These are phyloP conservation scores for Archaeoteleia sp. DNA, from an alignment of 2,888 invertebrate genomes.

Conservation along the genomic window DNA sequence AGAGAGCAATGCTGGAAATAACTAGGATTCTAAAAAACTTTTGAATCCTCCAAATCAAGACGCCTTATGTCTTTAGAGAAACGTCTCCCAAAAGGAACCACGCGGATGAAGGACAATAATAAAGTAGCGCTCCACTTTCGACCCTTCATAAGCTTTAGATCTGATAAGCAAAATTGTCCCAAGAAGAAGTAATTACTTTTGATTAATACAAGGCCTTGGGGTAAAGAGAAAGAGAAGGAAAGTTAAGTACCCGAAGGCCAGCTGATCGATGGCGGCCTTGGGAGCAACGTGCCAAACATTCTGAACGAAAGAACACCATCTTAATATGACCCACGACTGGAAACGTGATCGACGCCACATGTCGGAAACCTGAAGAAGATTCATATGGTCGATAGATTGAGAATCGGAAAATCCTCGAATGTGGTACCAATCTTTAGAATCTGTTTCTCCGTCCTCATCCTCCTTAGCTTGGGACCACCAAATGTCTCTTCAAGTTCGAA, in stretches of 20 bases:
- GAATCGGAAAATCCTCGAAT: too few relatives aligned
- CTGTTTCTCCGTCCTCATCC: too few relatives aligned
- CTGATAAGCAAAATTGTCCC: background rate
- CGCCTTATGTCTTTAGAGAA: too few relatives aligned
- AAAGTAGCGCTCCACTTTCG: background rate
- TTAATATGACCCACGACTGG: background rate
- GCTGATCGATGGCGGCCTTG: constrained; percentile 49
- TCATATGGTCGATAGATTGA: too few relatives aligned
- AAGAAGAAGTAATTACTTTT: constrained; percentile 22
- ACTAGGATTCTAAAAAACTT: background rate
- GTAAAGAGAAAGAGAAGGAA: constrained; percentile 11
- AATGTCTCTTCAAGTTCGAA: too few relatives aligned
- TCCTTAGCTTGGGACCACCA: background rate
- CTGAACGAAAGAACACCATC: constrained; percentile 13
- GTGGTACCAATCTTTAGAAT: too few relatives aligned
- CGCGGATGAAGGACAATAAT: background rate
- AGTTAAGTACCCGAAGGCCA: constrained; percentile 30
- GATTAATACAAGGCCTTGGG: constrained; percentile 13
- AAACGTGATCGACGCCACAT: too few relatives aligned
- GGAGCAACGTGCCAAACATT: constrained; percentile 47
- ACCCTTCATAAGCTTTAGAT: too few relatives aligned
- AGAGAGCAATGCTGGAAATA: constrained; percentile 11
- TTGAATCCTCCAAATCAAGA: too few relatives aligned
- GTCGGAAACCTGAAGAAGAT: background rate
- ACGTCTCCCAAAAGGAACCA: too few relatives aligned